These are phyloP conservation scores for Epirrita christyi DNA, from an alignment of 2,888 invertebrate species.

Conservation along the genomic window DNA sequence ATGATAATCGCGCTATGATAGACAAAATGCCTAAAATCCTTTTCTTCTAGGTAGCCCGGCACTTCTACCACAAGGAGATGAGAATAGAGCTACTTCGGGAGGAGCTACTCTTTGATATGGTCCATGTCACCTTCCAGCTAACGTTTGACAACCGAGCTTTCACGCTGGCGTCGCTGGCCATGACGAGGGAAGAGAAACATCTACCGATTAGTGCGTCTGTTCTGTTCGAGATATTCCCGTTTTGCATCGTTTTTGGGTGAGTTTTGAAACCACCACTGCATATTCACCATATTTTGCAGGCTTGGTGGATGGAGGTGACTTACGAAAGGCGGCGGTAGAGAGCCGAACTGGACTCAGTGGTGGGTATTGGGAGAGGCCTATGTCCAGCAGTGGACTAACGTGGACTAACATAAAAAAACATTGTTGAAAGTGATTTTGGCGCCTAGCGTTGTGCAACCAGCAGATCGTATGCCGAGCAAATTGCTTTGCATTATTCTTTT, in stretches of 20 bases:
- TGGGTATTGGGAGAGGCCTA: no score
- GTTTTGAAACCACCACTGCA: no score
- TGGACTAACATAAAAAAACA: no score
- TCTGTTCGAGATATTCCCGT: conserved; percentile 98
- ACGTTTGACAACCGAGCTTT: conserved; percentile 97
- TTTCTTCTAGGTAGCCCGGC: conserved; percentile 89
- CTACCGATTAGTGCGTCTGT: conserved; percentile 95
- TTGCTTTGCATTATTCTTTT: no score
- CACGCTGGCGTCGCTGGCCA: conserved; percentile 91
- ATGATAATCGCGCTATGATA: not conserved
- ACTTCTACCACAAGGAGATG: conserved; percentile 98
- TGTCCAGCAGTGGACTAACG: no score
- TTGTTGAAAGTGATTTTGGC: no score
- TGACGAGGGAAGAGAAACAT: conserved; percentile 95
- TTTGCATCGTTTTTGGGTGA: conserved; percentile 98
- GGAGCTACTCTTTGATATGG: conserved; percentile 94
- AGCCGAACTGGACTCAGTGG: no score
- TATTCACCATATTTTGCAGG: no score
- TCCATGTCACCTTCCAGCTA: conserved; percentile 96
- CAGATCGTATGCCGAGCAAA: no score
- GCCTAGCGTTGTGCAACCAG: no score
- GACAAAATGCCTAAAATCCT: not conserved
- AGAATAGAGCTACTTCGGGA: conserved; percentile 95
- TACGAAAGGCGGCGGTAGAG: no score
- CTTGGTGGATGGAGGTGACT: no score